A percentile compares a stretch with the other conserved stretches of the same genome.
Conservation (phyloP, 1,140 invertebrate species). For the Gryon sp. region DNA sequence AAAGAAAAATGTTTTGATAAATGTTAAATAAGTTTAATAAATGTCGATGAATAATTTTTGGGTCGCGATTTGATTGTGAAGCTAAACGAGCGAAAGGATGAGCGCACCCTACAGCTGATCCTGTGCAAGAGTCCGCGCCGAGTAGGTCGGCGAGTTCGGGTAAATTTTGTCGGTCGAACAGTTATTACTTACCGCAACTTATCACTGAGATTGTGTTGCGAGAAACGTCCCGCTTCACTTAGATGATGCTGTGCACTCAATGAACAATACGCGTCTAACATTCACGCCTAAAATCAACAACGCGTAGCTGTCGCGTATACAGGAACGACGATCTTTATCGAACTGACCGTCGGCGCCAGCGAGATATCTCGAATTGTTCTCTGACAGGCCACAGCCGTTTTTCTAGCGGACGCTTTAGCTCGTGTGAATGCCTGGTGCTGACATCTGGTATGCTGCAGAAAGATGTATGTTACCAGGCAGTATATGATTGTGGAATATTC, state of each 20-base stretch:
- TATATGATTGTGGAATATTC: no score
- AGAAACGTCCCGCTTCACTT: background rate
- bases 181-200: background rate
- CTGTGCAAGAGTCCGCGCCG: background rate
- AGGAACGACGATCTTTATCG: constrained; percentile 69
- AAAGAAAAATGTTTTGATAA: no score
- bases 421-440: background rate
- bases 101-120: constrained; percentile 18
- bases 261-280: constrained; percentile 6
- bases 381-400: constrained; percentile 2
- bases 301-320: constrained; percentile 12
- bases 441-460: constrained; percentile 13
- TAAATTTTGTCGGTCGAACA: background rate
- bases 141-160: background rate
- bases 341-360: constrained; percentile 62
- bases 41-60: no score
- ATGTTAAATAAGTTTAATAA: no score
- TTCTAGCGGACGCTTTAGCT: background rate
- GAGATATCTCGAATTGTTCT: constrained; percentile 45
- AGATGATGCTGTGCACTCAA: constrained; percentile 5
- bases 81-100: background rate
- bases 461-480: background rate
- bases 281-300: constrained; percentile 58
- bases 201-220: background rate
- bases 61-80: background rate